Evolutionary conservation across 2,113 vertebrate genomes (phyloP).

Genomic region (Catagonus wagneri): DNA sequence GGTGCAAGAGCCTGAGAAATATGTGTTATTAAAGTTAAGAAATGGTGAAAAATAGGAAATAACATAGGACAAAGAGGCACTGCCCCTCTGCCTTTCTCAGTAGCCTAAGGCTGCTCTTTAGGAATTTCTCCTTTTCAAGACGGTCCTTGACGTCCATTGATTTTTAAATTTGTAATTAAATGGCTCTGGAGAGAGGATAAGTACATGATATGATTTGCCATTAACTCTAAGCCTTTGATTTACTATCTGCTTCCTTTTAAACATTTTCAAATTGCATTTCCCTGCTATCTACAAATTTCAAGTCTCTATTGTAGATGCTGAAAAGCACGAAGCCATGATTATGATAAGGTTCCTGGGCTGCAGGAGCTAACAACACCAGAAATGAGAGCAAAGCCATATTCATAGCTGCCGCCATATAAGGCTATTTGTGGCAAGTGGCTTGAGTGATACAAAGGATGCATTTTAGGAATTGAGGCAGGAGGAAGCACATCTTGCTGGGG

Average conservation of each 20-base stretch:
- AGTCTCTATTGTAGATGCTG: slow-evolving; percentile 35
- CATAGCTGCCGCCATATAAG: not conserved
- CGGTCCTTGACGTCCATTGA: not conserved
- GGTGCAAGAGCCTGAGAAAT: not conserved
- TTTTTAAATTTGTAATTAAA: slow-evolving; percentile 69
- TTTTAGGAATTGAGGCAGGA: slow-evolving; percentile 32
- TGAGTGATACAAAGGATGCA: not conserved
- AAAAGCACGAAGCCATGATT: not conserved
- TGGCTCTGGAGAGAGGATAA: slow-evolving; percentile 35
- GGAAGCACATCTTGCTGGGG: not conserved
- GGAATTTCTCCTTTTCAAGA: slow-evolving; percentile 20
- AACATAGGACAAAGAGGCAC: not conserved
- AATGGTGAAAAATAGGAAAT: not conserved
- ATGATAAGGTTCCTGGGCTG: slow-evolving; percentile 41
- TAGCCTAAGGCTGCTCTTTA: not conserved
- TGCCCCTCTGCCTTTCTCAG: not conserved
- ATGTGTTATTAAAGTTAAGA: not conserved
- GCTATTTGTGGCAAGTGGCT: not conserved
- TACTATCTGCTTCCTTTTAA: slow-evolving; percentile 59
- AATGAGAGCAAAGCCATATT: not conserved
- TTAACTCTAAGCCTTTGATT: slow-evolving; percentile 56
- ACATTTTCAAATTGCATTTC: slow-evolving; percentile 64
- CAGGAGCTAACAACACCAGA: not conserved
- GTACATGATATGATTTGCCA: slow-evolving; percentile 30
- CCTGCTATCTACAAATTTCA: slow-evolving; percentile 53